These are phyloP conservation scores for Cheilosia vulpina DNA, from an alignment of 2,888 invertebrate genomes.

Conservation along the genomic window DNA sequence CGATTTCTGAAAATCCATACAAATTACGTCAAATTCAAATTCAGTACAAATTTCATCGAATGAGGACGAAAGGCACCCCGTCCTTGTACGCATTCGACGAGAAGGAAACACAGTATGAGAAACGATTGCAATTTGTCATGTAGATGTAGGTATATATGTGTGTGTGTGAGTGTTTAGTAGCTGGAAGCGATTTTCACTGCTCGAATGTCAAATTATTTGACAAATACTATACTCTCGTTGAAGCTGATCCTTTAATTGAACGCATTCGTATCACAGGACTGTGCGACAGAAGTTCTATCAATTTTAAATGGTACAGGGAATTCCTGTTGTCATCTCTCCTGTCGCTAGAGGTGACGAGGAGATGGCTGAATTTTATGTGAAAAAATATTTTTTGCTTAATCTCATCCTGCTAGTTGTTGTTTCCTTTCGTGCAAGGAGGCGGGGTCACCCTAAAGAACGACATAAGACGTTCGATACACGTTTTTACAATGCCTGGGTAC, in stretches of 20 bases:
- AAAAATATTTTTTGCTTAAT: conserved; percentile 35
- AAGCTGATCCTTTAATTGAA: conserved; percentile 55
- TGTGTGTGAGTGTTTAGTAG: conserved; percentile 1
- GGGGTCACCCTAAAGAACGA: background rate
- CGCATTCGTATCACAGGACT: conserved; percentile 37
- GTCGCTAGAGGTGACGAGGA: background rate
- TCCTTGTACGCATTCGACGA: background rate
- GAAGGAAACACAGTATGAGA: conserved; percentile 22
- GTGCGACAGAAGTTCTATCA: conserved; percentile 60
- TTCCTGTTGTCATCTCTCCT: conserved; percentile 13
- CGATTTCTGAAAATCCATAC: conserved; percentile 68
- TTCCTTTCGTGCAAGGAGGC: background rate
- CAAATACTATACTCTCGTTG: conserved; percentile 49
- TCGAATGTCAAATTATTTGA: conserved; percentile 71
- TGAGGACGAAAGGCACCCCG: conserved; percentile 6
- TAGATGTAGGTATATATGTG: background rate
- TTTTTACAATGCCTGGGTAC: background rate
- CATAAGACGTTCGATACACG: background rate
- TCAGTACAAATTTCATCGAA: conserved; percentile 60
- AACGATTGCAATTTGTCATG: conserved; percentile 70
- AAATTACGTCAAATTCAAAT: conserved; percentile 72
- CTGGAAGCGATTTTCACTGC: conserved; percentile 58
- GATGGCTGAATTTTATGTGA: conserved; percentile 11
- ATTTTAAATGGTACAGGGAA: conserved; percentile 54
- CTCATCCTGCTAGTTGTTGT: background rate